Percentiles rank a stretch among this genome's conserved stretches.
These are phyloP conservation scores for Nudaria mundana DNA, from an alignment of 2,888 invertebrate genomes.

Conservation along the genomic window DNA sequence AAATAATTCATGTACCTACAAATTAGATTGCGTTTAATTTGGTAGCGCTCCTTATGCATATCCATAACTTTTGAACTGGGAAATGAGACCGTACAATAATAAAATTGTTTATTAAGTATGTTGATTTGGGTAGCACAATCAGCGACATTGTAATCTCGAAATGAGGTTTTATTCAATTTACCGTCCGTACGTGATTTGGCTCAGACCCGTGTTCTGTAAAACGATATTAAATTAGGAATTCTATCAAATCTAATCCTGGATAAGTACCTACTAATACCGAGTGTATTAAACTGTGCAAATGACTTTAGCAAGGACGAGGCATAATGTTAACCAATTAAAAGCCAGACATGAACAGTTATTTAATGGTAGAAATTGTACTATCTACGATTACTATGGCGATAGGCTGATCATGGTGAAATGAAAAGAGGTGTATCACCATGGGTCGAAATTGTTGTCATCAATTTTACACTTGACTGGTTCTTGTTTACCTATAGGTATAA, in stretches of 20 bases:
- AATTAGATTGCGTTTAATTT: no score
- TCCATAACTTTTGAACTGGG: slow-evolving; percentile 33
- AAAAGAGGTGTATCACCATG: no score
- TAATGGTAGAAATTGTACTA: not conserved
- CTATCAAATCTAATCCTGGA: slow-evolving; percentile 26
- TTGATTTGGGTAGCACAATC: slow-evolving; percentile 54
- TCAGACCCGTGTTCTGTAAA: slow-evolving; percentile 36
- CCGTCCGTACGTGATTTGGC: slow-evolving; percentile 65
- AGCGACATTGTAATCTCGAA: slow-evolving; percentile 53
- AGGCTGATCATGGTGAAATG: not conserved
- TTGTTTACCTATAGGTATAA: no score
- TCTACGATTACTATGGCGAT: not conserved
- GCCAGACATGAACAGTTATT: not conserved
- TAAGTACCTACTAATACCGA: slow-evolving; percentile 21
- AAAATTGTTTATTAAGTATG: slow-evolving; percentile 59
- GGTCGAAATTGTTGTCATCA: no score
- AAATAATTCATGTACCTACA: no score
- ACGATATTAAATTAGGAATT: slow-evolving; percentile 47
- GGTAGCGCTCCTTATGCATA: not conserved
- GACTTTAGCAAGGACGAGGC: slow-evolving; percentile 3
- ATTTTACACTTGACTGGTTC: no score
- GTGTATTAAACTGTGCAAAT: slow-evolving; percentile 7
- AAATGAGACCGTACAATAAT: slow-evolving; percentile 39
- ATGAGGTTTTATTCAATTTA: slow-evolving; percentile 67
- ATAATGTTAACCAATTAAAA: slow-evolving; percentile 1